Conservation (phyloP, 2,888 invertebrate genomes). For the Allophyes oxyacanthae region DNA sequence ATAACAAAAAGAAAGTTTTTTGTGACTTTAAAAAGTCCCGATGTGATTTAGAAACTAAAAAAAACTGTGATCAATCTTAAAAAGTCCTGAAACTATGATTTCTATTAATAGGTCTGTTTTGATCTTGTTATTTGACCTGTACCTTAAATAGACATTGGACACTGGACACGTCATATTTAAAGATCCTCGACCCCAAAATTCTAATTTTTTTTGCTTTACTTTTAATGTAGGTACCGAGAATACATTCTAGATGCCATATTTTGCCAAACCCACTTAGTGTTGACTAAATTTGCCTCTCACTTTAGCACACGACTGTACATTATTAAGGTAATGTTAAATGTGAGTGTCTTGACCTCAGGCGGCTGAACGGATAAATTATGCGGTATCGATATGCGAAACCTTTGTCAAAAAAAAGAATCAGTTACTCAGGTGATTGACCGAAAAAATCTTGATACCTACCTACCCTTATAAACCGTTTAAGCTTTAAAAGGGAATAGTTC, state of each 20-base stretch:
- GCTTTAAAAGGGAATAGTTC: slow-evolving; percentile 11
- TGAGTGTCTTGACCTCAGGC: slow-evolving; percentile 70
- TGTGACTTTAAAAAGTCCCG: no score
- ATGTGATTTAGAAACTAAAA: no score
- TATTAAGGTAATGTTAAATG: slow-evolving; percentile 64
- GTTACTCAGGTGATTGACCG: slow-evolving; percentile 65
- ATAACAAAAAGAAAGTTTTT: no score
- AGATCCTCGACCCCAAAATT: no score
- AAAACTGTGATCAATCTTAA: no score
- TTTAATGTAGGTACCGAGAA: no score
- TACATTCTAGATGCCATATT: slow-evolving; percentile 1
- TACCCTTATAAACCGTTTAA: slow-evolving; percentile 15
- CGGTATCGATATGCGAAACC: slow-evolving; percentile 62
- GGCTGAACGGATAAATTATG: slow-evolving; percentile 70
- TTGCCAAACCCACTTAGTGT: slow-evolving; percentile 11
- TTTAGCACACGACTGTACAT: slow-evolving; percentile 59
- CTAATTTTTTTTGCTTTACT: no score
- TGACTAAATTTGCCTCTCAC: slow-evolving; percentile 22
- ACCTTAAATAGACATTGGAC: no score
- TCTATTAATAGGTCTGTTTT: no score
- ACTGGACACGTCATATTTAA: no score
- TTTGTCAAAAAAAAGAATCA: slow-evolving; percentile 54
- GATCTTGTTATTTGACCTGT: no score
- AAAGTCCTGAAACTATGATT: no score
- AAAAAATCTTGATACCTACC: slow-evolving; percentile 50